Conservation (phyloP, 2,113 vertebrate species). For the Antechinus flavipes region DNA sequence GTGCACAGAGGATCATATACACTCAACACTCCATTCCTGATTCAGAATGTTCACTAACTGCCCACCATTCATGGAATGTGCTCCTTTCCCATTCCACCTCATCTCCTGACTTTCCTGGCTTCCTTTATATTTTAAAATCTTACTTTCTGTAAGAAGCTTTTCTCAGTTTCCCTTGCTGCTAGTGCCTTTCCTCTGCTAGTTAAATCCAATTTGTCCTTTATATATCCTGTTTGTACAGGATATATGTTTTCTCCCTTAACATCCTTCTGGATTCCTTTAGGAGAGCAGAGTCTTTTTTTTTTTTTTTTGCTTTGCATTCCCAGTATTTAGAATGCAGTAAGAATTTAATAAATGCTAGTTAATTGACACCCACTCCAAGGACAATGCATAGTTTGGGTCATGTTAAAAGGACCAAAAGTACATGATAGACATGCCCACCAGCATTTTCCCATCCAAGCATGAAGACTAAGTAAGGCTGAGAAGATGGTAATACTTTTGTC, state of each 20-base stretch:
- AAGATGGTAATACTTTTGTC: constrained; percentile 36
- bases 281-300: background rate
- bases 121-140: background rate
- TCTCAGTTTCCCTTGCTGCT: background rate
- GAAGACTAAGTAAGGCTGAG: background rate
- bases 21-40: too few relatives aligned
- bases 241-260: background rate
- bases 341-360: background rate
- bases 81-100: background rate
- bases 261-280: background rate
- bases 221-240: background rate
- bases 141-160: background rate
- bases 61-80: background rate
- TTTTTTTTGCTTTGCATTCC: background rate
- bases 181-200: accelerated
- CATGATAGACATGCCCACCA: background rate
- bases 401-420: background rate
- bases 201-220: background rate
- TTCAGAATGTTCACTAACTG: background rate
- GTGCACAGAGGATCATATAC: too few relatives aligned
- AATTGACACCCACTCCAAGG: background rate
- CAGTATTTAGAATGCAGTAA: background rate
- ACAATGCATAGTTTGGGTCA: background rate
- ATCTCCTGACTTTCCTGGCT: background rate
- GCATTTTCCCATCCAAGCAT: constrained; percentile 38